phyloP scores from a whole-genome alignment of 2,113 vertebrate genomes.

The Piaya cayana region DNA sequence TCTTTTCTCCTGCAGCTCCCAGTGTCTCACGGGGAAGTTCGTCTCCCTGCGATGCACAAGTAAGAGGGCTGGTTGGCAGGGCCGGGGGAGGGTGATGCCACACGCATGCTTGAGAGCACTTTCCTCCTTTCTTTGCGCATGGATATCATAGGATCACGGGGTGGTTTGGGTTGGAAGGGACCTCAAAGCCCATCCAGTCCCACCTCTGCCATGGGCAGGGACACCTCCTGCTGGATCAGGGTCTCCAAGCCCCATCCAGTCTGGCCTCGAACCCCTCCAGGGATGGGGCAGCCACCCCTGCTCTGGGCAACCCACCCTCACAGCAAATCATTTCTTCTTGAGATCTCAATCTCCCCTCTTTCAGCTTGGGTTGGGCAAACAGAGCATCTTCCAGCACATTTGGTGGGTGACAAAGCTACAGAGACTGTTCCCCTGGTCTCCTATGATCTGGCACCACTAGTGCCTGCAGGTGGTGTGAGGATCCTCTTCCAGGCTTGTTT shows the following conservation, averaged over 20 bases:
- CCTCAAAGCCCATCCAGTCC: too few relatives aligned
- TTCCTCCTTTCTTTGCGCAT: not conserved
- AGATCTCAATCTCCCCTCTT: too few relatives aligned
- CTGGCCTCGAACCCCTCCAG: too few relatives aligned
- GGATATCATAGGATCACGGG: too few relatives aligned
- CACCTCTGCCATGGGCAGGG: too few relatives aligned
- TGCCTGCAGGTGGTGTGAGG: accelerated
- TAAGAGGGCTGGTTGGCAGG: constrained; percentile 61
- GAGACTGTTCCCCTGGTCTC: too few relatives aligned
- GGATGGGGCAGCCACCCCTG: too few relatives aligned
- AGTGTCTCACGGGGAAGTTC: constrained; percentile 67
- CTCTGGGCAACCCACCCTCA: too few relatives aligned
- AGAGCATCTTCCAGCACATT: accelerated
- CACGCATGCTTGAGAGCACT: accelerated
- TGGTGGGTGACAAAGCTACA: accelerated
- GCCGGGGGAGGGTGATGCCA: not conserved
- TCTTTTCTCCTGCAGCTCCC: constrained; percentile 54
- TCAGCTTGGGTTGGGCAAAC: not conserved
- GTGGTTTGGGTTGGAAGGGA: too few relatives aligned
- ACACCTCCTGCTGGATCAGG: too few relatives aligned
- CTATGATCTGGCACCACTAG: accelerated
- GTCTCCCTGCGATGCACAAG: constrained; percentile 79
- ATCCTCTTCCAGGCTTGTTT: accelerated
- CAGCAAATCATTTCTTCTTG: too few relatives aligned
- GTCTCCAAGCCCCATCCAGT: too few relatives aligned